These are phyloP conservation scores for Drosophila bunnanda DNA, from an alignment of 2,888 invertebrate genomes.

Conservation along the genomic window DNA sequence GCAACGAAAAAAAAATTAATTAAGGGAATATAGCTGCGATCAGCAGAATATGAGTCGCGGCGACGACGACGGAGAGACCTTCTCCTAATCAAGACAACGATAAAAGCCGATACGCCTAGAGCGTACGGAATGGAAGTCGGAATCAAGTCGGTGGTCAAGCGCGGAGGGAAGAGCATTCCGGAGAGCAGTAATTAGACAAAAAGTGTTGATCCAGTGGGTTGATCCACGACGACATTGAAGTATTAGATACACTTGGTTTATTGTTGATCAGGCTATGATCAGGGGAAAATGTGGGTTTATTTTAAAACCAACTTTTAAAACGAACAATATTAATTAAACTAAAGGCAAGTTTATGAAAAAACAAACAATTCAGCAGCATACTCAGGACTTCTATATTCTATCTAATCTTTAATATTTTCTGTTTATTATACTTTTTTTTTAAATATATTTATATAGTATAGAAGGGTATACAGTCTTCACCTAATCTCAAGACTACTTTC, in stretches of 20 bases:
- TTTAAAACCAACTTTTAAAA: not conserved
- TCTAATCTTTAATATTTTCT: not conserved
- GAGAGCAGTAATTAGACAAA: conserved; percentile 65
- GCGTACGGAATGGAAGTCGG: conserved; percentile 5
- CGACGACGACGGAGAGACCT: conserved; percentile 59
- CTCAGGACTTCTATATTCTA: not conserved
- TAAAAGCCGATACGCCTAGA: conserved; percentile 62
- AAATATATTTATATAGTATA: not conserved
- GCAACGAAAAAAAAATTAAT: conserved; percentile 60
- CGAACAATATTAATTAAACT: not conserved
- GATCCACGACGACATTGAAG: conserved; percentile 54
- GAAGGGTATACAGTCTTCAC: conserved; percentile 20
- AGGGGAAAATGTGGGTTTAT: not conserved
- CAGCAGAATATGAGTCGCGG: conserved; percentile 75
- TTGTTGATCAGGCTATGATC: conserved; percentile 26
- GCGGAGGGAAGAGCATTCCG: conserved; percentile 19
- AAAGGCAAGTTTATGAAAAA: too few relatives aligned
- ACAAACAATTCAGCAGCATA: too few relatives aligned
- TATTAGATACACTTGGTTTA: conserved; percentile 43
- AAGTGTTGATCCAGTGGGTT: conserved; percentile 55
- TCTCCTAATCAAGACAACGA: conserved; percentile 78
- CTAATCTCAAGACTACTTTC: not conserved
- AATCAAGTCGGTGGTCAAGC: conserved; percentile 50
- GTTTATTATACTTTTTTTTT: not conserved
- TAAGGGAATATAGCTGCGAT: conserved; percentile 79